Evolutionary conservation across 2,888 invertebrate species (phyloP), one percentile per base, ranked within the genome.

Genomic region (Sinotaia quadrata): DNA sequence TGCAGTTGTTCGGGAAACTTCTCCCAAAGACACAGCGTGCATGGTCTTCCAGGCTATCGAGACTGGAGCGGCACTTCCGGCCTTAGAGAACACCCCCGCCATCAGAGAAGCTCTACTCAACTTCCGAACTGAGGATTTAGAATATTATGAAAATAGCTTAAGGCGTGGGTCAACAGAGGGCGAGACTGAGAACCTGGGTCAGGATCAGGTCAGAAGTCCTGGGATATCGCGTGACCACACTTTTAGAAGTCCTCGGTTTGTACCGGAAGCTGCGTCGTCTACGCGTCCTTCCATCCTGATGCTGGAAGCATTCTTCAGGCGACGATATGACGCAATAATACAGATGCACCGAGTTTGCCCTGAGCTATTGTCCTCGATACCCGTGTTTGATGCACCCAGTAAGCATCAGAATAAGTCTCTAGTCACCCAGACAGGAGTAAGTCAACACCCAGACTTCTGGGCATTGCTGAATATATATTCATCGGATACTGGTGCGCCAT

Each of bases 261-360:
- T 21, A 47, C 5, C 47, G 4, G 47, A 4, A 4, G 15, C 15
- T 4, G 15, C 5, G 21, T 4, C 47, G 21, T 18, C 47, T 4
- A 12, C 47, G 7, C 57, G 18, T 18, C 3, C 34, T 33, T 52
- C 62, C 4, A 21, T 63, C 15, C 56, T 65, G 44, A 44, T 65
- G 56, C 33, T 65, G 7, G 65, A 65, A 31, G 65, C 65, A 24
- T 41, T 65, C 56, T 31, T 33, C 29, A 12, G 65, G 54, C 41
- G 65, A 36, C 37, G 65, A 47, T 37, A 56, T 54, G 65, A 65
- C 56, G 65, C 65, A 2, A 47, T 65, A 47, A 29, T 34, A 12
- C 65, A 65, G 65, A 41, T 65, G 54, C 56, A 65, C 33, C 41
- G 44, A n/a, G 56, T 36, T 12, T 65, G 54, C 12, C 65, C 65